phyloP scores from a whole-genome alignment of 2,888 invertebrate genomes.

The Gymnoscelis rufifasciata region DNA sequence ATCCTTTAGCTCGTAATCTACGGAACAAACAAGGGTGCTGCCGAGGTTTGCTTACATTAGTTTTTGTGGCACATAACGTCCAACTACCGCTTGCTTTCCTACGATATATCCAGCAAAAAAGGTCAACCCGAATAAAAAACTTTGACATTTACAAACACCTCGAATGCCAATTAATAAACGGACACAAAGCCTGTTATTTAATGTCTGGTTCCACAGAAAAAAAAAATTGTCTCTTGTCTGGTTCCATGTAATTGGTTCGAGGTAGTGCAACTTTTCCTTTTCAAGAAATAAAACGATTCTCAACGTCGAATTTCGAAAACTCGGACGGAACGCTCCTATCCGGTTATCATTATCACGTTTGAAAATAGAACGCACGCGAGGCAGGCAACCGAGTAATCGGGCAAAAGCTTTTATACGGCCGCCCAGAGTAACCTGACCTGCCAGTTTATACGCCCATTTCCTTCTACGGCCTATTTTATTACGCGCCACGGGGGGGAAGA shows the following conservation, averaged over 20 bases:
- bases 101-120: slow-evolving; percentile 19
- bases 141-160: slow-evolving; percentile 14
- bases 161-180: slow-evolving; percentile 14
- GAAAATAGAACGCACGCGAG: slow-evolving; percentile 77
- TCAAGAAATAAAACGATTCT: slow-evolving; percentile 15
- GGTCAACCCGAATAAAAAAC: slow-evolving; percentile 15
- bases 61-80: slow-evolving; percentile 40
- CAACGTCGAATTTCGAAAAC: slow-evolving; percentile 21
- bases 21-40: slow-evolving; percentile 53
- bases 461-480: slow-evolving; percentile 62
- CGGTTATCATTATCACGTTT: slow-evolving; percentile 76
- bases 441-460: slow-evolving; percentile 59
- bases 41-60: slow-evolving; percentile 37
- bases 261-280: slow-evolving; percentile 16
- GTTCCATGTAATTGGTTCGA: slow-evolving; percentile 7
- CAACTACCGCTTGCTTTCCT: slow-evolving; percentile 9
- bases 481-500: slow-evolving; percentile 44
- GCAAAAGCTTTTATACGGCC: slow-evolving; percentile 67
- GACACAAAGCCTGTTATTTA: slow-evolving; percentile 8
- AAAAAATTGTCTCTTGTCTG: neutral
- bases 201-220: slow-evolving; percentile 3
- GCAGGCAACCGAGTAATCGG: slow-evolving; percentile 72
- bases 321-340: slow-evolving; percentile 44
- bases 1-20: slow-evolving; percentile 50
- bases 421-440: slow-evolving; percentile 51